phyloP scores from a whole-genome alignment of 1,140 invertebrate species.

The Mya arenaria region DNA sequence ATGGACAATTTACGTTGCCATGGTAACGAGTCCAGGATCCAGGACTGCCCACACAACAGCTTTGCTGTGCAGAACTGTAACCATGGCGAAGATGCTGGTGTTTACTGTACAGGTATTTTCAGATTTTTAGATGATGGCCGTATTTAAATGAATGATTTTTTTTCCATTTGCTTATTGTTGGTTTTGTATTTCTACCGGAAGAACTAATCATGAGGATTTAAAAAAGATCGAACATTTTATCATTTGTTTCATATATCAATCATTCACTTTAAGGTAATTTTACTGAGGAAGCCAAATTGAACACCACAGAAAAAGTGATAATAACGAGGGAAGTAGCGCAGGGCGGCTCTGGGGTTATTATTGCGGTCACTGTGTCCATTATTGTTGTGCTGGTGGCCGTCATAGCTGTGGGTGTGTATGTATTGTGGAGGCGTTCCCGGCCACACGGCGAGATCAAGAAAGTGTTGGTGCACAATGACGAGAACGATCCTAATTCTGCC shows the following conservation, averaged over 20 bases:
- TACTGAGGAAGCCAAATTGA: not conserved
- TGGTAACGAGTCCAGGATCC: conserved; percentile 43
- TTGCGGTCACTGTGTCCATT: conserved; percentile 50
- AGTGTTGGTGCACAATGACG: conserved; percentile 52
- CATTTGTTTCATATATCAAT: too few relatives aligned
- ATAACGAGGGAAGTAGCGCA: not conserved
- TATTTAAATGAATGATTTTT: not conserved
- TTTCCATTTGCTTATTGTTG: too few relatives aligned
- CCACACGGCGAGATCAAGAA: conserved; percentile 49
- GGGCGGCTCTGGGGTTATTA: conserved; percentile 25
- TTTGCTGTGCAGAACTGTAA: conserved; percentile 61
- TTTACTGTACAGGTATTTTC: conserved; percentile 45
- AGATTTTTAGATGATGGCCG: too few relatives aligned
- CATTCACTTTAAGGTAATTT: conserved; percentile 2
- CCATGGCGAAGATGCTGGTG: conserved; percentile 61
- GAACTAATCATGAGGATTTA: too few relatives aligned
- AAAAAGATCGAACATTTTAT: too few relatives aligned
- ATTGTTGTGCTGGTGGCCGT: conserved; percentile 33
- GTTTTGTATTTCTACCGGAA: too few relatives aligned
- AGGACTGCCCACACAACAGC: conserved; percentile 47
- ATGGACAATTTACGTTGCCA: conserved; percentile 56
- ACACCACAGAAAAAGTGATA: not conserved
- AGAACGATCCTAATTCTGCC: conserved; percentile 42
- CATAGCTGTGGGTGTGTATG: conserved; percentile 38
- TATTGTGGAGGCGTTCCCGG: conserved; percentile 29